Percentiles rank a stretch among this genome's conserved stretches.
Conservation (phyloP, 2,113 vertebrate genomes). For the Ailuropoda melanoleuca region DNA sequence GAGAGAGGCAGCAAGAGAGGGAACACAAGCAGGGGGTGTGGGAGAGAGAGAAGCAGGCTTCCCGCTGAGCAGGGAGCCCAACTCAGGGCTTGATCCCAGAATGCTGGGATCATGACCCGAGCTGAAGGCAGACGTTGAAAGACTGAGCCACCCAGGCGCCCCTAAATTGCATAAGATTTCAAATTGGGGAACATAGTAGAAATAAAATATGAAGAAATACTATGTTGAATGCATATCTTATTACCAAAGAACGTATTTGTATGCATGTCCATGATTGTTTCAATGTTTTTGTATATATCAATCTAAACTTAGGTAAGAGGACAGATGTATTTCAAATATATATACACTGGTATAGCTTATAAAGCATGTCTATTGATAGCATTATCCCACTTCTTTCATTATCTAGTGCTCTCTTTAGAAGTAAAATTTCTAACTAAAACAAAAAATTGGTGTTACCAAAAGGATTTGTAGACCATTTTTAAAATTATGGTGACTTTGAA, state of each 20-base stretch:
- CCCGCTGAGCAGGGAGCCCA: too few species aligned
- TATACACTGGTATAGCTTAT: not conserved
- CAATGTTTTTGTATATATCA: not conserved
- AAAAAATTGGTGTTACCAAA: not conserved
- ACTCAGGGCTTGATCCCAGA: too few species aligned
- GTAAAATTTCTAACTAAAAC: not conserved
- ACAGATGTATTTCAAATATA: not conserved
- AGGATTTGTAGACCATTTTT: not conserved
- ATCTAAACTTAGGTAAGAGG: not conserved
- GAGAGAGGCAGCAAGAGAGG: too few species aligned
- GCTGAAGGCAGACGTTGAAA: too few species aligned
- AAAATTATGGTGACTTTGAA: not conserved
- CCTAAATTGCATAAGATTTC: not conserved
- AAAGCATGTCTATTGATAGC: not conserved
- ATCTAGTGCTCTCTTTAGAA: not conserved
- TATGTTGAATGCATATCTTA: not conserved
- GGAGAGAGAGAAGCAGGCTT: too few species aligned
- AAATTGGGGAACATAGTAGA: not conserved
- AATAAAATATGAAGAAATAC: constrained; percentile 11
- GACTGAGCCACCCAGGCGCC: too few species aligned
- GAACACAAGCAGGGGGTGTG: too few species aligned
- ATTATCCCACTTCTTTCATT: not conserved
- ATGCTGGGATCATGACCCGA: too few species aligned
- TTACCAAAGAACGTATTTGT: not conserved
- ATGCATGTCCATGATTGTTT: constrained; percentile 15